Conservation (phyloP, 2,888 invertebrate species). For the Elaeidobius kamerunicus region DNA sequence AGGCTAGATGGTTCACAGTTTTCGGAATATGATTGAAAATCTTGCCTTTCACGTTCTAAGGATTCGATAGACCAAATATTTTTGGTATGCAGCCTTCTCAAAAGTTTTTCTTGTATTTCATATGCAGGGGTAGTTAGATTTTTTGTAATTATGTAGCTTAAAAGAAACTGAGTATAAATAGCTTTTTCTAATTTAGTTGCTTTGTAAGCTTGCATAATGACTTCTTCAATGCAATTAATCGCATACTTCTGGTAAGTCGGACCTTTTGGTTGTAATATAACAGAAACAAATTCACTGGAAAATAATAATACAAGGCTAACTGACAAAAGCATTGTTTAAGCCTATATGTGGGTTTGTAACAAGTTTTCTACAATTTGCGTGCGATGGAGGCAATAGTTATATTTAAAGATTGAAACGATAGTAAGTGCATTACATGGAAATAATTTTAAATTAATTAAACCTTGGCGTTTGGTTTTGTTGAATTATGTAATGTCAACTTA, state of each 20-base stretch:
- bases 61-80: conserved; percentile 18
- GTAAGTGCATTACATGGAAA: too few relatives aligned
- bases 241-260: conserved; percentile 9
- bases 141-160: conserved; percentile 3
- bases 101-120: conserved; percentile 13
- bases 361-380: too few relatives aligned
- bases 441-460: conserved; percentile 18
- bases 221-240: conserved; percentile 12
- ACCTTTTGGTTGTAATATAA: conserved; percentile 11
- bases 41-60: conserved; percentile 2
- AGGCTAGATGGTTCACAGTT: conserved; percentile 1
- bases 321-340: too few relatives aligned
- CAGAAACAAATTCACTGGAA: neutral
- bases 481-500: too few relatives aligned
- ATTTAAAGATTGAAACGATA: too few relatives aligned
- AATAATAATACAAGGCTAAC: too few relatives aligned
- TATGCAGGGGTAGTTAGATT: conserved; percentile 1
- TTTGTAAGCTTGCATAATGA: conserved; percentile 9
- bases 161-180: conserved; percentile 7
- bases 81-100: conserved; percentile 11
- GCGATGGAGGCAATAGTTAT: too few relatives aligned
- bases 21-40: conserved; percentile 20
- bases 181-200: conserved; percentile 3
- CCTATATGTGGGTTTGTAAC: too few relatives aligned
- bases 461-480: neutral